Percentiles rank a stretch among this genome's conserved stretches.
Evolutionary conservation across 1,140 invertebrate species (phyloP).

Genomic region (Eupristina koningsbergeri): DNA sequence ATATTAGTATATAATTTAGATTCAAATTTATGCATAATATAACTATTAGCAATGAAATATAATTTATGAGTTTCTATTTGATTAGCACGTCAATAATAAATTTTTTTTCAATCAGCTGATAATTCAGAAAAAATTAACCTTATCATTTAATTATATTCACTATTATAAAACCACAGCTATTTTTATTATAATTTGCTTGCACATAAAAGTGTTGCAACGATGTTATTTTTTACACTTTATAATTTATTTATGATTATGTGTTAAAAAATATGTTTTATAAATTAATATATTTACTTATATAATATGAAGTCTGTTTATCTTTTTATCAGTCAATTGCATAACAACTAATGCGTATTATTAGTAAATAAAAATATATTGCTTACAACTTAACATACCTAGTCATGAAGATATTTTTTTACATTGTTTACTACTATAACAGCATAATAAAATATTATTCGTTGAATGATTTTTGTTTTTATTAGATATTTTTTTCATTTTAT

Average conservation of each 20-base stretch:
- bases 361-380: background rate
- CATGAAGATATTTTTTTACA: background rate
- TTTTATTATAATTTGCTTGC: background rate
- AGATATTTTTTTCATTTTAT: background rate
- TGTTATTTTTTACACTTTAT: background rate
- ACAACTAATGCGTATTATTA: background rate
- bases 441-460: background rate
- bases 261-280: background rate
- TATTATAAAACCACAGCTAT: background rate
- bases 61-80: background rate
- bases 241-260: background rate
- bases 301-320: background rate
- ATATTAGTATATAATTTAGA: background rate
- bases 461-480: background rate
- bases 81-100: too few species aligned
- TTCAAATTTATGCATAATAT: background rate
- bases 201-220: background rate
- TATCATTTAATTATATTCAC: background rate
- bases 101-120: background rate
- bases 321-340: constrained; percentile 12
- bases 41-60: background rate
- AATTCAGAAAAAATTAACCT: background rate
- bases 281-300: background rate
- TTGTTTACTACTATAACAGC: background rate
- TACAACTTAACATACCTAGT: too few species aligned